Base-by-base conservation (phyloP, 2,113 vertebrate genomes). In the Larimichthys polyactis region DNA sequence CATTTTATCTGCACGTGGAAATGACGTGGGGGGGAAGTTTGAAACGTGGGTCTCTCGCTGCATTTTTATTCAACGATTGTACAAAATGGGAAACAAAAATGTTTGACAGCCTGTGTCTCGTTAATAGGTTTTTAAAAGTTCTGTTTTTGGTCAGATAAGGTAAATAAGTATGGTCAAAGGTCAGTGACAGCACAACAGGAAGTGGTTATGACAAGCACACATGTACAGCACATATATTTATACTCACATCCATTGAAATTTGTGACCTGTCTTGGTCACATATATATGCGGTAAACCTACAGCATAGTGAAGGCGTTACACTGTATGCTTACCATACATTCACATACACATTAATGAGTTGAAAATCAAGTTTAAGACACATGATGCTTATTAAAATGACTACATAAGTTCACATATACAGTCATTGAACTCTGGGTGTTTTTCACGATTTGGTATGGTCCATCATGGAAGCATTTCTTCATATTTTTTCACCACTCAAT, bases 241-340 rank as follows among this genome's bases (percentile, higher is more conserved):
- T 72, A 81, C 54, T 68, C 71, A 87, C 78, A 78, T 78, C 73
- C 69, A 78, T 73, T 15, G 4, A 88, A 69, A 81, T 66, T 6
- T 46, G 57, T 51, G 58, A 79, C 40, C 68, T 46, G 19, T 75
- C 17, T 44, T 15, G 43, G 67, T 63, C 58, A 81, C 66, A 66
- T 84, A 58, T 77, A 77, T 84, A 82, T 76, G 66, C 36, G 78
- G 59, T 80, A 55, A 75, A 69, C 78, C 64, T 43, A 86, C 60
- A 52, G 80, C 69, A 78, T 36, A 77, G 64, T 73, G 63, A 79
- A 84, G 75, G 81, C 62, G 66, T 71, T 81, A 78, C 44, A 83
- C 65, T 82, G 58, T 84, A 80, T 81, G 73, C 75, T 63, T 36
- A 74, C 62, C 55, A 59, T 66, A 91, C 86, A 92, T 84, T 86